Base-by-base conservation (phyloP, 35 echinoderm and acorn worm genomes). In the Heliocidaris tuberculata region DNA sequence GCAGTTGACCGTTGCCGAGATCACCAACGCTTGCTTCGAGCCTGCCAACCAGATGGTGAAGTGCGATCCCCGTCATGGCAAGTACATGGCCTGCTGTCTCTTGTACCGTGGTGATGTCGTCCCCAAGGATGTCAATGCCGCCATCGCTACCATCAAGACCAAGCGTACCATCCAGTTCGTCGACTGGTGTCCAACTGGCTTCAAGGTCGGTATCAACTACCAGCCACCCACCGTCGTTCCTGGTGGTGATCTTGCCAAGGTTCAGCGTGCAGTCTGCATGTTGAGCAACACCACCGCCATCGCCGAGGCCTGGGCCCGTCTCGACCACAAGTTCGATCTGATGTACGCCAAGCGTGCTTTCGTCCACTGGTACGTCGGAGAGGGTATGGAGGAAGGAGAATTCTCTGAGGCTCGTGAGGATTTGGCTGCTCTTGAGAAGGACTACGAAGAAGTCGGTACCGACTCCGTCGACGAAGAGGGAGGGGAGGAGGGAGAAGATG, bases 131-230 rank as follows among this genome's bases (percentile, higher is more conserved):
- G 97, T 97, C 49, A 97, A 97, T 54, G 97, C 97, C 13, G 95
- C 97, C 70, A 97, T 97, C n/a, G 95, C 97, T 60, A 96, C 95
- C 59, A 95, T 97, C 27, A 97, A 97, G 85, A 97, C 97, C 94
- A 97, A 97, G 59, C 94, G 97, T 32, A 97, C 95, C 50, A 97
- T 97, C 93, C 97, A 97, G 85, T 97, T 97, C 47, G 97, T 97
- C 31, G 97, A 97, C 85, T 97, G 97, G 97, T 97, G 97, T 48
- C 97, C 97, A 59, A 97, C 97, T 70, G 97, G 97, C 27, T 97
- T 97, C 97, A 97, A 97, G 70, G 97, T 97, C 78, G 97, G 97
- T 60, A 97, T 97, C 94, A 97, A 97, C 95, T 97, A 97, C 94
- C 97, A 97, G 92, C 97, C 97, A 88, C 97, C 97, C 92, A 97